phyloP scores from a whole-genome alignment of 2,888 invertebrate genomes.

The Oligia fasciuncula region DNA sequence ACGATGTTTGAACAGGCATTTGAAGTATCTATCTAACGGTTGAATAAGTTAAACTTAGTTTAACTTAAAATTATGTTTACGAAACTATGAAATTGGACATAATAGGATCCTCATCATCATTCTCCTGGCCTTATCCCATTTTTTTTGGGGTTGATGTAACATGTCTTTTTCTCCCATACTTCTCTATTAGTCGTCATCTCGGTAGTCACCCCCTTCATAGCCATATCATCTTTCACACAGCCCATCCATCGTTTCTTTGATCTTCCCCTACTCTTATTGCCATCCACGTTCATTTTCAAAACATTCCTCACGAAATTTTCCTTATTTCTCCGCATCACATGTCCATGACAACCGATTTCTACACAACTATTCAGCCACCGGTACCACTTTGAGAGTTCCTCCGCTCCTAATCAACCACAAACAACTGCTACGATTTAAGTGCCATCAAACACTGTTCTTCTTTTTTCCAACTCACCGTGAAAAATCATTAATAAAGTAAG shows the following conservation, averaged over 20 bases:
- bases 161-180: background rate
- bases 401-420: background rate
- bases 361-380: background rate
- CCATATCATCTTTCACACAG: background rate
- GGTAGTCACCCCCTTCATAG: background rate
- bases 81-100: background rate
- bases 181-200: background rate
- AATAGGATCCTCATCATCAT: background rate
- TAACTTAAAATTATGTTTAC: conserved; percentile 6
- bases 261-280: background rate
- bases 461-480: background rate
- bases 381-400: background rate
- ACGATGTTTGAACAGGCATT: conserved; percentile 58
- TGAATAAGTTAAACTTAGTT: conserved; percentile 23
- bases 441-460: background rate
- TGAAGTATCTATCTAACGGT: conserved; percentile 58
- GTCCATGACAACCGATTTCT: background rate
- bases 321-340: background rate
- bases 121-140: background rate
- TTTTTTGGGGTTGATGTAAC: background rate
- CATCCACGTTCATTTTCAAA: background rate
- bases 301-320: background rate
- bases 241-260: background rate
- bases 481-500: conserved; percentile 9
- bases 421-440: background rate